Conservation (phyloP, 92 coral and sea anemone species). For the Blastomussa wellsi region DNA sequence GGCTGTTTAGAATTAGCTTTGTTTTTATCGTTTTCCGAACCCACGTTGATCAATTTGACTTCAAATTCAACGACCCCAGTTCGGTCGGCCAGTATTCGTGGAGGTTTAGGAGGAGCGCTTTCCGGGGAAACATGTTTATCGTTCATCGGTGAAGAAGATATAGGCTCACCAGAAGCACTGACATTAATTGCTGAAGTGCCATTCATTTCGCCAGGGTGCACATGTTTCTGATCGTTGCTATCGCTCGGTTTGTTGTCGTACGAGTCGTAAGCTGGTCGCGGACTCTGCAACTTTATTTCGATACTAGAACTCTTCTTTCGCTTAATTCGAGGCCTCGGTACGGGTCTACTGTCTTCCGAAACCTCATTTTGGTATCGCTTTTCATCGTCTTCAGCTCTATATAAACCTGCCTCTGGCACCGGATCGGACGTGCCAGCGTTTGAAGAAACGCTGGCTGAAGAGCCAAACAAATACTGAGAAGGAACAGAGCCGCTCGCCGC, state of each 20-base stretch:
- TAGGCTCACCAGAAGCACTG: background rate
- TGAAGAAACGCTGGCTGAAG: slow-evolving; percentile 11
- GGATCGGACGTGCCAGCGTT: background rate
- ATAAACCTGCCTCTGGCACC: slow-evolving; percentile 1
- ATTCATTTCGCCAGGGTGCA: slow-evolving; percentile 9
- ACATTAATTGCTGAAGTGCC: slow-evolving; percentile 13
- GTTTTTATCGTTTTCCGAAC: slow-evolving; percentile 37
- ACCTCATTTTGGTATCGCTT: slow-evolving; percentile 35
- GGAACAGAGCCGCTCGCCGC: slow-evolving; percentile 32
- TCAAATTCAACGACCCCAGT: slow-evolving; percentile 81
- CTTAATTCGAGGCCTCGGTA: slow-evolving; percentile 66
- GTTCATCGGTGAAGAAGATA: slow-evolving; percentile 14
- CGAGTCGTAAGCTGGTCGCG: slow-evolving; percentile 23
- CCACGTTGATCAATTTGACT: slow-evolving; percentile 73
- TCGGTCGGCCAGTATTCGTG: slow-evolving; percentile 74
- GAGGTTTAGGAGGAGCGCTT: slow-evolving; percentile 67
- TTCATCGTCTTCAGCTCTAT: slow-evolving; percentile 35
- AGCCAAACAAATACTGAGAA: slow-evolving; percentile 6
- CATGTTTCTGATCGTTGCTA: slow-evolving; percentile 17
- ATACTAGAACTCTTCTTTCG: slow-evolving; percentile 77
- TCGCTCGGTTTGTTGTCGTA: background rate
- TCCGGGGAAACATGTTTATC: slow-evolving; percentile 10
- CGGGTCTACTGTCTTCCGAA: slow-evolving; percentile 54
- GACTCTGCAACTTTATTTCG: slow-evolving; percentile 75
- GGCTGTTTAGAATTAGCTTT: slow-evolving; percentile 25